phyloP scores from a whole-genome alignment of 2,113 vertebrate species.

The Oryzias curvinotus region DNA sequence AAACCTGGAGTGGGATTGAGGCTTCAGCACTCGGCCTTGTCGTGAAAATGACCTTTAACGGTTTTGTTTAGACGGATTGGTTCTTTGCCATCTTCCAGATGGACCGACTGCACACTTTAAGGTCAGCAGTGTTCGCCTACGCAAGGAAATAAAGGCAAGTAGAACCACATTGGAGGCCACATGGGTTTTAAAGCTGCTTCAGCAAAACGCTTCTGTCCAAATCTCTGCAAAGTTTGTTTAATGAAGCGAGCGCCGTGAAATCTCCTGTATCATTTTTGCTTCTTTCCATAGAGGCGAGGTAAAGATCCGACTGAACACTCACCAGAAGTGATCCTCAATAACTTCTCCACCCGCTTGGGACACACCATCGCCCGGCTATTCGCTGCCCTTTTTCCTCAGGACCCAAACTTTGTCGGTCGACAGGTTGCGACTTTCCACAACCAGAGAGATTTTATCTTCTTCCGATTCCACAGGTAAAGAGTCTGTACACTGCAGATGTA shows the following conservation, averaged over 20 bases:
- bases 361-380: slow-evolving; percentile 91
- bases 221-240: too few species aligned
- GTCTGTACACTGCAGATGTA: not conserved
- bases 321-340: slow-evolving; percentile 96
- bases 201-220: too few species aligned
- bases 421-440: slow-evolving; percentile 98
- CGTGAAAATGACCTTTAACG: slow-evolving; percentile 70
- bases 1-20: too few species aligned
- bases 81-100: slow-evolving; percentile 93
- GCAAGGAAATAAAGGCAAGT: slow-evolving; percentile 94
- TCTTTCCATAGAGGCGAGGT: slow-evolving; percentile 81
- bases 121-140: slow-evolving; percentile 92
- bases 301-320: slow-evolving; percentile 88
- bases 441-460: slow-evolving; percentile 96
- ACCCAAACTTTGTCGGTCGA: slow-evolving; percentile 92
- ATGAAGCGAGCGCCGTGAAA: not conserved
- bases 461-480: slow-evolving; percentile 92
- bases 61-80: slow-evolving; percentile 84
- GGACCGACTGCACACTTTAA: slow-evolving; percentile 98
- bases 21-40: too few species aligned
- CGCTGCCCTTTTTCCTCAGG: slow-evolving; percentile 92
- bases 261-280: not conserved
- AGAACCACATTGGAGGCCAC: not conserved
- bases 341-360: slow-evolving; percentile 92
- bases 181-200: too few species aligned